Conservation (phyloP, 2,888 invertebrate species). For the Netelia inedita region DNA sequence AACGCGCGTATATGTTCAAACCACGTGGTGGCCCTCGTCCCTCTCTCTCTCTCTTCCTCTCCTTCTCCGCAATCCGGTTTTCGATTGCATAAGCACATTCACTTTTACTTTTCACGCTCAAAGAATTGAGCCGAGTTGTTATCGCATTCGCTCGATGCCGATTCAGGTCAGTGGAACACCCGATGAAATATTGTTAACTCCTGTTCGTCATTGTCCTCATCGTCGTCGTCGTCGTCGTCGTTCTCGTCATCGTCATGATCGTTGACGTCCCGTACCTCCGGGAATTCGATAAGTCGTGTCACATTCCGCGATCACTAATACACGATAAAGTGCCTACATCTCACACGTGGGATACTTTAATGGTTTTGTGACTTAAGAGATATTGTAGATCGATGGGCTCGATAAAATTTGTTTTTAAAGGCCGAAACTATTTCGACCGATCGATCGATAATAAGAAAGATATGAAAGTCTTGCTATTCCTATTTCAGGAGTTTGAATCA, state of each 20-base stretch:
- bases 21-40: conserved; percentile 25
- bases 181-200: conserved; percentile 55
- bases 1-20: neutral
- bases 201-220: conserved; percentile 32
- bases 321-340: neutral
- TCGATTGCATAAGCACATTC: conserved; percentile 68
- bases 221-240: conserved; percentile 4
- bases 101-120: conserved; percentile 68
- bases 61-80: conserved; percentile 62
- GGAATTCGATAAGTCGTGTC: neutral
- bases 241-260: conserved; percentile 13
- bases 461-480: neutral
- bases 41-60: conserved; percentile 11
- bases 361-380: neutral
- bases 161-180: conserved; percentile 70
- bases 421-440: neutral
- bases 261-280: conserved; percentile 18
- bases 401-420: neutral
- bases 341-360: neutral
- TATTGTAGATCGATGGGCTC: neutral
- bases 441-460: neutral
- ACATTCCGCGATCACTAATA: conserved; percentile 21
- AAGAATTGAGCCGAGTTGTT: conserved; percentile 66
- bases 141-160: conserved; percentile 64
- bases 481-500: neutral